A percentile compares a stretch with the other conserved stretches of the same genome.
Evolutionary conservation across 2,797 vertebrate genomes (phyloP).

Genomic region (Dicrostonyx torquatus): DNA sequence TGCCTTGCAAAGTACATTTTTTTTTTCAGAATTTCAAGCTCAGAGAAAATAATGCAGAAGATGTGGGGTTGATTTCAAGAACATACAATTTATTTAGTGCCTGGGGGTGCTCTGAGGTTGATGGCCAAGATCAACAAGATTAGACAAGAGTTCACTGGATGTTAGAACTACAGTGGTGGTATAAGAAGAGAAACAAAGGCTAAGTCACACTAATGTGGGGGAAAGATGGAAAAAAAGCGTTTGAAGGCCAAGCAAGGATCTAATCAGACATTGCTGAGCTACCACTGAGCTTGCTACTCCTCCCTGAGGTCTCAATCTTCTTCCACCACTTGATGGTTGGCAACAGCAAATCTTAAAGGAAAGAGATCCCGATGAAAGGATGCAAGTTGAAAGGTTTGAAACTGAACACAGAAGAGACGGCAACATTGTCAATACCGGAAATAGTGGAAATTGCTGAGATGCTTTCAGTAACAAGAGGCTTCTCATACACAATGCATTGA

Average conservation of each 20-base stretch:
- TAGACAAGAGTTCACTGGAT: not conserved
- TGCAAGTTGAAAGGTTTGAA: not conserved
- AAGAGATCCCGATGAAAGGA: not conserved
- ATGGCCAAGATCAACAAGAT: too few relatives aligned
- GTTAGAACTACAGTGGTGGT: not conserved
- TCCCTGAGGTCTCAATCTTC: not conserved
- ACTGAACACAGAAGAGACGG: not conserved
- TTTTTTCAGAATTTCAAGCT: not conserved
- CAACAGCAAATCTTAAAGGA: not conserved
- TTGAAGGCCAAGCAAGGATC: not conserved
- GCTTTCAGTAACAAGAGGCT: not conserved
- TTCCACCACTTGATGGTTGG: not conserved
- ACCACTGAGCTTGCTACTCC: not conserved
- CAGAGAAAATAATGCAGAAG: not conserved
- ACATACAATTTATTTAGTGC: not conserved
- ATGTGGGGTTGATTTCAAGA: conserved; percentile 28
- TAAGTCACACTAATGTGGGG: not conserved
- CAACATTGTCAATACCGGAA: not conserved
- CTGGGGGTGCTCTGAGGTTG: not conserved
- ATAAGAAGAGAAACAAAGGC: conserved; percentile 1
- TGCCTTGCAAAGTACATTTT: conserved; percentile 2
- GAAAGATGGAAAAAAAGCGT: not conserved
- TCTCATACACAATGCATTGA: not conserved
- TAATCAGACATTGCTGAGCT: not conserved
- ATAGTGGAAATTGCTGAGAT: not conserved